Conservation (phyloP, 2,888 invertebrate species). For the Mesoligia furuncula region DNA sequence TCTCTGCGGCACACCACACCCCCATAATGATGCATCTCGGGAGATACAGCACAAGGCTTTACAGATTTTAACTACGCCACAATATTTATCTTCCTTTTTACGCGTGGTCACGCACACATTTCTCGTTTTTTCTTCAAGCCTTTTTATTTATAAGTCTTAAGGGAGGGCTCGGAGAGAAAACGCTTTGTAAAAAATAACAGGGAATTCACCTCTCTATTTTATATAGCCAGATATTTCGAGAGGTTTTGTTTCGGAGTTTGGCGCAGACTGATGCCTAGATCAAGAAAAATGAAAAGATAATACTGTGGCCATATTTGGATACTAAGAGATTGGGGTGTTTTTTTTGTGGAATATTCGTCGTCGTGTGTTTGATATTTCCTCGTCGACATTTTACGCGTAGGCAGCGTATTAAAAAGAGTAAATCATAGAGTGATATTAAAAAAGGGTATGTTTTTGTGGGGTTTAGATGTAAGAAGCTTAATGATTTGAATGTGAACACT, state of each 20-base stretch:
- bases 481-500: constrained; percentile 24
- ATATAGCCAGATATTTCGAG: constrained; percentile 54
- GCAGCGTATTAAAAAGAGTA: constrained; percentile 11
- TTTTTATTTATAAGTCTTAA: constrained; percentile 68
- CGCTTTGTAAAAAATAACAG: constrained; percentile 62
- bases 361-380: constrained; percentile 40
- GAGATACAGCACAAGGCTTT: constrained; percentile 82
- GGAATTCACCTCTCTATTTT: constrained; percentile 59
- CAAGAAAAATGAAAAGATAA: constrained; percentile 53
- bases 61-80: constrained; percentile 81
- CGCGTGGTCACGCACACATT: constrained; percentile 77
- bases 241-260: constrained; percentile 58
- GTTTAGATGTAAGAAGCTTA: constrained; percentile 9
- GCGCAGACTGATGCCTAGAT: constrained; percentile 51
- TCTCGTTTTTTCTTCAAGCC: constrained; percentile 60
- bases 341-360: constrained; percentile 14
- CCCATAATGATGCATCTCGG: constrained; percentile 88
- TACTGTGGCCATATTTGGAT: constrained; percentile 24
- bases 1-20: constrained; percentile 79
- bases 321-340: constrained; percentile 42
- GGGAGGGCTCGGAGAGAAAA: constrained; percentile 60
- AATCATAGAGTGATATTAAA: constrained; percentile 39
- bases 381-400: constrained; percentile 1
- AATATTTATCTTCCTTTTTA: constrained; percentile 75
- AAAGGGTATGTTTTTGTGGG: constrained; percentile 10